These are phyloP conservation scores for Entosphenus tridentatus DNA, from an alignment of 2,113 vertebrate species.

Conservation along the genomic window DNA sequence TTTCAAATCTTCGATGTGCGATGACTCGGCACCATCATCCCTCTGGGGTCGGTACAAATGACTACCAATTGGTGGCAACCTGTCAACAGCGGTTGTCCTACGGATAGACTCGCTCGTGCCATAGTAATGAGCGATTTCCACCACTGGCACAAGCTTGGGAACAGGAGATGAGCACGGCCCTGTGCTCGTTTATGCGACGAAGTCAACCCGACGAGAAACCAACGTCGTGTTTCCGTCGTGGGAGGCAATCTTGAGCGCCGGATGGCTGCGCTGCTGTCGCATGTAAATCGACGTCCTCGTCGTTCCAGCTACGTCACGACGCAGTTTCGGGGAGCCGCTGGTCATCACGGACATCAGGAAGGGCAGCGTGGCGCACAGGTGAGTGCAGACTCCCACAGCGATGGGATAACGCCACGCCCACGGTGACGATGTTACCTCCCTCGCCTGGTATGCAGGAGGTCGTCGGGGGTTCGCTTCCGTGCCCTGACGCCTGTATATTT, in stretches of 20 bases:
- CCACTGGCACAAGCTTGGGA: neutral
- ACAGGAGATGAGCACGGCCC: neutral
- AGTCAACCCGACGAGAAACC: no score
- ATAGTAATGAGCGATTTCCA: neutral
- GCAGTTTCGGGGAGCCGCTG: slow-evolving; percentile 71
- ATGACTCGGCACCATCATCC: no score
- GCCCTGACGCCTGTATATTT: neutral
- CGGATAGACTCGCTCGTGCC: no score
- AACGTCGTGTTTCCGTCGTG: no score
- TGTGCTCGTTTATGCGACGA: neutral
- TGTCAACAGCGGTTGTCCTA: no score
- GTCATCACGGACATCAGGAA: slow-evolving; percentile 99
- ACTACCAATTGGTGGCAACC: no score
- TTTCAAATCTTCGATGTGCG: no score
- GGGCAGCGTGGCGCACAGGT: slow-evolving; percentile 96
- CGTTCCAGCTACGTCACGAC: slow-evolving; percentile 65
- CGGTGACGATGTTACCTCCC: neutral
- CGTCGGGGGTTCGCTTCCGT: neutral
- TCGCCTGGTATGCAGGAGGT: neutral
- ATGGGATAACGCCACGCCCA: neutral
- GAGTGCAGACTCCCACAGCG: neutral
- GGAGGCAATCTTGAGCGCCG: no score
- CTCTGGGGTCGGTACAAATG: no score
- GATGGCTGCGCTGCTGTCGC: no score
- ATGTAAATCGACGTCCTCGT: neutral